Evolutionary conservation across 2,113 vertebrate species (phyloP).

Genomic region (Salvelinus sp.): DNA sequence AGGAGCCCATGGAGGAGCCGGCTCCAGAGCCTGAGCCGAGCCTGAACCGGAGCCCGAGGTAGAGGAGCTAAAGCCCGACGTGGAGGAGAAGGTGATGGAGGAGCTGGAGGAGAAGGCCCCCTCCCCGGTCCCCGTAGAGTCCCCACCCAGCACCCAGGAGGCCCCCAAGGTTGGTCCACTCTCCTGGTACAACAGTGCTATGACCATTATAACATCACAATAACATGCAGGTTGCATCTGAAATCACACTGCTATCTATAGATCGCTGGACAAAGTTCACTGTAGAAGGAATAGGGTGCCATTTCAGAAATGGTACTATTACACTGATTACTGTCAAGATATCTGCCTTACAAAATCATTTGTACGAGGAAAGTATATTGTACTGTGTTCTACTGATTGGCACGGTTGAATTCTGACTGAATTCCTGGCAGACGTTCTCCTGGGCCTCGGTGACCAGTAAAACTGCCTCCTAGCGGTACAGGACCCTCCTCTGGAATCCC

Average conservation of each 20-base stretch:
- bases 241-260: neutral
- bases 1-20: slow-evolving; percentile 73
- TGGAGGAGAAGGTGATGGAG: slow-evolving; percentile 86
- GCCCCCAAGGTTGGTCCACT: slow-evolving; percentile 82
- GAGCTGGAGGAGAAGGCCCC: slow-evolving; percentile 89
- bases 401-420: slow-evolving; percentile 67
- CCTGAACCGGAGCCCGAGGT: slow-evolving; percentile 75
- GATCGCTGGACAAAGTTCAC: neutral
- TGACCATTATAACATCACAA: no score
- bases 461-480: slow-evolving; percentile 95
- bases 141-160: slow-evolving; percentile 84
- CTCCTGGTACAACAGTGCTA: no score
- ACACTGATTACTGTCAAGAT: no score
- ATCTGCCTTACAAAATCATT: no score
- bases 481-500: slow-evolving; percentile 92
- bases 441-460: slow-evolving; percentile 99
- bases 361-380: neutral
- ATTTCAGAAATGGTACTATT: no score
- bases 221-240: no score
- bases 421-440: slow-evolving; percentile 93
- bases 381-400: slow-evolving; percentile 71
- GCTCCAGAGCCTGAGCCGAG: slow-evolving; percentile 65
- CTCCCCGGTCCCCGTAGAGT: slow-evolving; percentile 87
- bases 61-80: slow-evolving; percentile 84
- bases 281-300: no score